Base-by-base conservation (phyloP, 2,888 invertebrate species). In the Rhagium mordax region DNA sequence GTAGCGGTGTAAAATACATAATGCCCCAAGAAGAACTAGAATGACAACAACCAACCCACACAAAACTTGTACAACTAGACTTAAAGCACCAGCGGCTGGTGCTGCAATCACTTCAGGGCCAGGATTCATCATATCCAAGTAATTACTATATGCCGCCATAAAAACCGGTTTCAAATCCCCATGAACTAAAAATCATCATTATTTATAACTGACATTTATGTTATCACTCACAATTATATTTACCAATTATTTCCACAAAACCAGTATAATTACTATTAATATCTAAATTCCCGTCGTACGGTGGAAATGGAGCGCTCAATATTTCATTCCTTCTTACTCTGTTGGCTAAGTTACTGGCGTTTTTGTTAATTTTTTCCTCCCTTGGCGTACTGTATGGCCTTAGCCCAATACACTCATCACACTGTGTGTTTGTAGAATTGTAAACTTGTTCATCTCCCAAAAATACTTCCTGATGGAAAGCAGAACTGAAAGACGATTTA, bases 211-310 rank as follows among this genome's bases (percentile, higher is more conserved):
- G 10, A 47, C 18, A 60, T 27, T 41, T 29, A 62, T 62, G 66
- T 47, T 64, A 59, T 51, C 57, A 71, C 16, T 55, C n/a, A n/a
- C 13, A 49, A 61, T 16, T 49, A 41, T 15, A 55, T 68, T 70
- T 71, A 77, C 77, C 93, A 81, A 95, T 93, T 10, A 96, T 90
- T 89, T 96, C 96, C 41, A 97, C 90, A 84, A 95, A 96, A 18
- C 95, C 93, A 0, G 96, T 96, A 81, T 97, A 97, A 85, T 95
- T 95, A 10, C 95, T 93, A 65, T 90, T 91, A 13, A 93, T 89
- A 83, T 96, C 94, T 60, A 97, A 89, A 66, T 89, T 90, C 0
- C 96, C 96, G 86, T 96, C 96, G 72, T 89, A 90, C 2, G 92
- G 90, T 21, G 89, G 86, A 77, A 88, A 79, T 13, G 86, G 85